Percentiles rank a stretch among this genome's conserved stretches.
These are phyloP conservation scores for Channa argus DNA, from an alignment of 2,113 vertebrate genomes.

Conservation along the genomic window DNA sequence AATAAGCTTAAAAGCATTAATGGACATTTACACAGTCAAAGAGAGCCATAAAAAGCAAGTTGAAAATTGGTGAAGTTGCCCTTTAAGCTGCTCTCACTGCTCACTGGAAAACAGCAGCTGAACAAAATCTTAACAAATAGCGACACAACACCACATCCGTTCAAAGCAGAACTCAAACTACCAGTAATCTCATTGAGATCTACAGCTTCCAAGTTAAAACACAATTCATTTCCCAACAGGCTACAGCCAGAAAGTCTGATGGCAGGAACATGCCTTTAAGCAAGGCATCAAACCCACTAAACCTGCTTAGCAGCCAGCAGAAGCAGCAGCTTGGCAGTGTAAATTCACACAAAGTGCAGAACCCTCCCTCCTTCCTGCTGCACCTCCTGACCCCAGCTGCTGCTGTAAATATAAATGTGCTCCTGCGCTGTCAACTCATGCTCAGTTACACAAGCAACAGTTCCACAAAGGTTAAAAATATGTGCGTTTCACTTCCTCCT, in stretches of 20 bases:
- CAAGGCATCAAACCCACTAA: slow-evolving; percentile 64
- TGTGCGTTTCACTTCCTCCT: slow-evolving; percentile 61
- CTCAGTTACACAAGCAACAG: slow-evolving; percentile 63
- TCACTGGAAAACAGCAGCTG: not conserved
- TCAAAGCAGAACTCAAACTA: not conserved
- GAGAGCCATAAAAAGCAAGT: too few species aligned
- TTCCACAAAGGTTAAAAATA: slow-evolving; percentile 63
- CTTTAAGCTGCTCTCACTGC: too few species aligned
- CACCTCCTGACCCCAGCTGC: slow-evolving; percentile 53
- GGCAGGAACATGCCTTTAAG: slow-evolving; percentile 47
- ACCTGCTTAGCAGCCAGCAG: slow-evolving; percentile 50
- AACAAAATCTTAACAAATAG: not conserved
- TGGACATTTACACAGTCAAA: too few species aligned
- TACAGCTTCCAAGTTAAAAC: not conserved
- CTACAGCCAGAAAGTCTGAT: slow-evolving; percentile 9
- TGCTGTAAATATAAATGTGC: slow-evolving; percentile 67
- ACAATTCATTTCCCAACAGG: not conserved
- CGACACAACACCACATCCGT: not conserved
- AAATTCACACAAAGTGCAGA: slow-evolving; percentile 47
- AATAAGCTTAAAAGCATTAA: too few species aligned
- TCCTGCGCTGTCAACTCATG: slow-evolving; percentile 52
- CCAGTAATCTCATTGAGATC: not conserved
- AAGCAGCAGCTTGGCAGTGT: slow-evolving; percentile 22
- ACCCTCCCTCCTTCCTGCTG: slow-evolving; percentile 45
- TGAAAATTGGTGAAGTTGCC: too few species aligned